Conservation (phyloP, 2,797 vertebrate species). For the Xerus rutilus region DNA sequence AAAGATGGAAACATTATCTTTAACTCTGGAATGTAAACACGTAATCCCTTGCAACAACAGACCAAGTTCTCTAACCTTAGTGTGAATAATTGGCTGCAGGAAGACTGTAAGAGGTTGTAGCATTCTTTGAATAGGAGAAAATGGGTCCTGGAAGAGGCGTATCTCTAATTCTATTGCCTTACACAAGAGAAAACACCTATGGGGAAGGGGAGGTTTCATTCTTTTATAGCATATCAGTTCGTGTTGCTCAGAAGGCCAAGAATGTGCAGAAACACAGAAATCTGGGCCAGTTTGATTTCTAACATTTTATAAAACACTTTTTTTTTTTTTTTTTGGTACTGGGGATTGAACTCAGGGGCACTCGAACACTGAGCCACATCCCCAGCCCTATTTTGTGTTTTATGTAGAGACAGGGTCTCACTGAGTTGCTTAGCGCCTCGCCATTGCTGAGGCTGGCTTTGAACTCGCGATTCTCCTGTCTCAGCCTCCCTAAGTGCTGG, state of each 20-base stretch:
- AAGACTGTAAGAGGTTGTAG: neutral
- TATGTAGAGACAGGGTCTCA: no score
- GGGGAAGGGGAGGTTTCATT: neutral
- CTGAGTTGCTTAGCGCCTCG: no score
- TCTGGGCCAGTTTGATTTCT: neutral
- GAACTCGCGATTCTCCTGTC: no score
- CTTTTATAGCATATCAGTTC: neutral
- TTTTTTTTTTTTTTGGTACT: no score
- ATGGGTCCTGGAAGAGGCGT: neutral
- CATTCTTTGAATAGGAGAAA: neutral
- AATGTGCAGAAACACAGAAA: neutral
- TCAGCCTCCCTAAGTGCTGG: no score
- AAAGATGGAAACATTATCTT: neutral
- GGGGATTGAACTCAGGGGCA: no score
- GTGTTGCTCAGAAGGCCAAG: neutral
- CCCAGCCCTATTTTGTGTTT: no score
- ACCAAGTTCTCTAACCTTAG: neutral
- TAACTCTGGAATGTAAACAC: neutral
- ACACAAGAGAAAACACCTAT: neutral
- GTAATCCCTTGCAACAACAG: neutral
- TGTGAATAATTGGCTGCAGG: neutral
- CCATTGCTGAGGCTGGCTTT: no score
- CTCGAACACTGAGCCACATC: no score
- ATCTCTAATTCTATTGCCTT: neutral
- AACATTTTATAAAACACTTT: neutral